Percentiles rank a stretch among this genome's conserved stretches.
These are phyloP conservation scores for Saccopteryx bilineata DNA, from an alignment of 2,113 vertebrate genomes.

Conservation along the genomic window DNA sequence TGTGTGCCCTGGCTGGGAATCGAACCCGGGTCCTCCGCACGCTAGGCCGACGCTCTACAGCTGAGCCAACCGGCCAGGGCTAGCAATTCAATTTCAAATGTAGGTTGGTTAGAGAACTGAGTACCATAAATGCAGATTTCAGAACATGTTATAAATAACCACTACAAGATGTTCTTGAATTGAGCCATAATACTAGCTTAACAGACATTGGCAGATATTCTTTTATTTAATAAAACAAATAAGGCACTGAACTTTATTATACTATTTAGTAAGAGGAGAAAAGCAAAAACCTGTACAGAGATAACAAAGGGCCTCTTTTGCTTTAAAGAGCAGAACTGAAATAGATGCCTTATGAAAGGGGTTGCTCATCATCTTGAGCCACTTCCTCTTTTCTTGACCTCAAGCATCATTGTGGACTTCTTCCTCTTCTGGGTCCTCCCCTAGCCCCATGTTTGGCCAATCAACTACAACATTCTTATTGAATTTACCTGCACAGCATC, in stretches of 20 bases:
- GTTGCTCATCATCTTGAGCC: neutral
- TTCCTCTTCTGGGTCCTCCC: neutral
- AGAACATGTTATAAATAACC: conserved; percentile 79
- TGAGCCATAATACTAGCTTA: conserved; percentile 66
- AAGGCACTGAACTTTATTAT: conserved; percentile 64
- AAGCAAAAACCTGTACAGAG: neutral
- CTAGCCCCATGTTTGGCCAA: neutral
- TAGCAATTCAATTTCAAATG: neutral
- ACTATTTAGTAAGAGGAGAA: conserved; percentile 17
- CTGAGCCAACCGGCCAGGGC: too few relatives aligned
- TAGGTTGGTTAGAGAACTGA: conserved; percentile 59
- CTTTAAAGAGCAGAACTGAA: conserved; percentile 15
- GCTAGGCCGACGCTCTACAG: too few relatives aligned
- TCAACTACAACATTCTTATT: rapidly evolving
- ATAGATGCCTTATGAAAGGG: neutral
- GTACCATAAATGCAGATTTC: conserved; percentile 65
- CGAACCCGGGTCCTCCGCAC: too few relatives aligned
- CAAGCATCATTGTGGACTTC: too few relatives aligned
- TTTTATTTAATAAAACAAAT: conserved; percentile 72
- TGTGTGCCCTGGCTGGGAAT: too few relatives aligned
- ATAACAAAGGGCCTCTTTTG: conserved; percentile 53
- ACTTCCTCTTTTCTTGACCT: neutral
- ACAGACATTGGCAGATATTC: conserved; percentile 71
- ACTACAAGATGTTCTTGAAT: conserved; percentile 77
- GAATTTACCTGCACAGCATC: neutral